Base-by-base conservation (phyloP, 1,140 invertebrate species). In the Brachionus rubens region DNA sequence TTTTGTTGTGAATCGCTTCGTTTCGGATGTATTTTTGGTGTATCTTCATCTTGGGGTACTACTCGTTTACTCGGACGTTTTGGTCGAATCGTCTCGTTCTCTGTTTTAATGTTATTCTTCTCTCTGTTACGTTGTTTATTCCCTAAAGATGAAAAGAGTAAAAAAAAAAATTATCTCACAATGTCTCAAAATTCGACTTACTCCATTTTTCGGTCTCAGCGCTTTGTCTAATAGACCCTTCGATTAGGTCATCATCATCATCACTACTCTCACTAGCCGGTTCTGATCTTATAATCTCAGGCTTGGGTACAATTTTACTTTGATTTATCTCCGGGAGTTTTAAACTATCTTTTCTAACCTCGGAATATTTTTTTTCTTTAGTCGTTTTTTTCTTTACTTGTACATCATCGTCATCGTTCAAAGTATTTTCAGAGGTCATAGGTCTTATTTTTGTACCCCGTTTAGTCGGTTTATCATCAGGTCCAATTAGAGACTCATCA, bases 41-140 rank as follows among this genome's bases (percentile, higher is more conserved):
- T 19, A 7, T 14, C 43, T 12, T 43, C 30, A 26, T 65, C 59
- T 19, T 14, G 7, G 9, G 26, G 54, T 33, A 16, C 30, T 16
- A 59, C 36, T 36, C 36, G 30, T 59, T 59, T 59, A 5, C 3
- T 16, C 2, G 30, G 28, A 36, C 54, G 54, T 19, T 16, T 59
- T 59, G 28, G 30, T 7, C 30, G 54, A 0, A 16, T 36, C 2
- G 54, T 59, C 30, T 59, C 54, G 36, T 59, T 36, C 19, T 59
- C 54, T 12, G 54, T 36, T 33, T 36, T 59, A 1, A 59, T 40
- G 16, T 40, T 56, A 56, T 56, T 59, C 9, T 36, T 65, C 30
- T 65, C 59, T 1, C 59, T 16, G 12, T 65, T 41, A 24, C 59
- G 41, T 65, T 65, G 59, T 26, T 65, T 65, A 28, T 65, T 65